Conservation (phyloP, 2,113 vertebrate genomes). For the Xenopus borealis region DNA sequence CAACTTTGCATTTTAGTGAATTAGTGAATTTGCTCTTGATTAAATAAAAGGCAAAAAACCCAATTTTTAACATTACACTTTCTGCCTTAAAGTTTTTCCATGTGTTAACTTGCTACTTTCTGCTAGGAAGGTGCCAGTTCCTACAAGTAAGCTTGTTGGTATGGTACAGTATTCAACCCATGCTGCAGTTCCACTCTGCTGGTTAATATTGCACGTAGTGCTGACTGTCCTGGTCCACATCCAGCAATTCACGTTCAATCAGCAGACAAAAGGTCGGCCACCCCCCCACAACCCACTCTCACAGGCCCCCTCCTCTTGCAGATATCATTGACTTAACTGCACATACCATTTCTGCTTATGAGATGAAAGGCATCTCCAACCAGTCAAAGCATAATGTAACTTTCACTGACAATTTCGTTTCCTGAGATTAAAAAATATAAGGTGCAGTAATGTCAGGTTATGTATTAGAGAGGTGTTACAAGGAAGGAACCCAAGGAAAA, state of each 20-base stretch:
- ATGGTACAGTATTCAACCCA: background rate
- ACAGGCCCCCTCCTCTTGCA: background rate
- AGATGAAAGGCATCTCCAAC: background rate
- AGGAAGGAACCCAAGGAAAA: too few relatives aligned
- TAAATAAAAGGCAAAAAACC: too few relatives aligned
- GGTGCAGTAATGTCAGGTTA: too few relatives aligned
- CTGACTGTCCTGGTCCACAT: slow-evolving; percentile 17
- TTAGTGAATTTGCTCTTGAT: too few relatives aligned
- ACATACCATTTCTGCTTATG: background rate
- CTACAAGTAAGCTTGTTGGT: background rate
- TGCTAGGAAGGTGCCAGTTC: background rate
- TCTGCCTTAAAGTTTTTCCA: too few relatives aligned
- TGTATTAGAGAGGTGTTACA: too few relatives aligned
- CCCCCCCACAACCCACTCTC: background rate
- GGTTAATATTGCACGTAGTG: slow-evolving; percentile 27
- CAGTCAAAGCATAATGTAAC: background rate
- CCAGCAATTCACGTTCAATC: slow-evolving; percentile 26
- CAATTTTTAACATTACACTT: too few relatives aligned
- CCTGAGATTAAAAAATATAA: background rate
- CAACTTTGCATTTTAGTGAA: too few relatives aligned
- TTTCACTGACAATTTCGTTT: background rate
- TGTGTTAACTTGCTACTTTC: too few relatives aligned
- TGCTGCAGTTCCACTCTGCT: background rate
- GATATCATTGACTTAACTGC: background rate
- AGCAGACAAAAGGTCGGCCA: slow-evolving; percentile 25